Evolutionary conservation across 2,797 vertebrate species (phyloP).

Genomic region (Microctenopoma lineatum): DNA sequence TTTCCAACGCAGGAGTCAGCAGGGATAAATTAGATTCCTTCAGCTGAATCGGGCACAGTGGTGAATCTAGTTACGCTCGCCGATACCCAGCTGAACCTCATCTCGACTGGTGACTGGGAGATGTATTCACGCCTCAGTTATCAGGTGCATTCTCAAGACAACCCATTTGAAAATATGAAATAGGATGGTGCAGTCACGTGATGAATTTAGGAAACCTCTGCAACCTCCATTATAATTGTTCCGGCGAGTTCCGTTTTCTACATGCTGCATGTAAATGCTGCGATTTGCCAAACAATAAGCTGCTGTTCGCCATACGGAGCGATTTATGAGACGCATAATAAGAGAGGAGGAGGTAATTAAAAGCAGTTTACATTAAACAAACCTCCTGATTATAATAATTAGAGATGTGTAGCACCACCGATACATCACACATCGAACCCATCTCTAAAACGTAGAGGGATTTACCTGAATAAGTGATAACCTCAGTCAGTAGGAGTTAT

Average conservation of each 20-base stretch:
- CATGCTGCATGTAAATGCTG: too few relatives aligned
- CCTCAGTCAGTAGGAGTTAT: not conserved
- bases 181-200: not conserved
- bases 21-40: constrained; percentile 31
- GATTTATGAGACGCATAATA: constrained; percentile 9
- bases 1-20: constrained; percentile 12
- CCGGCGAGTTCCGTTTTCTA: constrained; percentile 1
- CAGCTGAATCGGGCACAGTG: constrained; percentile 38
- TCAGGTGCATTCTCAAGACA: constrained; percentile 24
- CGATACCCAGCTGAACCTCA: constrained; percentile 32
- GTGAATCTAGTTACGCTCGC: constrained; percentile 14
- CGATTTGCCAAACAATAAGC: not conserved
- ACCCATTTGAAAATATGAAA: constrained; percentile 22
- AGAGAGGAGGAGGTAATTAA: not conserved
- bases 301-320: constrained; percentile 12
- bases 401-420: not conserved
- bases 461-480: too few relatives aligned
- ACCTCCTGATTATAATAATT: constrained; percentile 20
- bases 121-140: constrained; percentile 39
- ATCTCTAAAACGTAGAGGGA: too few relatives aligned
- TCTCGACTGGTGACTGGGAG: constrained; percentile 24
- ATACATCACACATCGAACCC: too few relatives aligned
- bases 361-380: constrained; percentile 1
- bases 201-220: constrained; percentile 2
- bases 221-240: constrained; percentile 26